Conservation (phyloP, 1,140 invertebrate genomes). For the Bombus waltoni region DNA sequence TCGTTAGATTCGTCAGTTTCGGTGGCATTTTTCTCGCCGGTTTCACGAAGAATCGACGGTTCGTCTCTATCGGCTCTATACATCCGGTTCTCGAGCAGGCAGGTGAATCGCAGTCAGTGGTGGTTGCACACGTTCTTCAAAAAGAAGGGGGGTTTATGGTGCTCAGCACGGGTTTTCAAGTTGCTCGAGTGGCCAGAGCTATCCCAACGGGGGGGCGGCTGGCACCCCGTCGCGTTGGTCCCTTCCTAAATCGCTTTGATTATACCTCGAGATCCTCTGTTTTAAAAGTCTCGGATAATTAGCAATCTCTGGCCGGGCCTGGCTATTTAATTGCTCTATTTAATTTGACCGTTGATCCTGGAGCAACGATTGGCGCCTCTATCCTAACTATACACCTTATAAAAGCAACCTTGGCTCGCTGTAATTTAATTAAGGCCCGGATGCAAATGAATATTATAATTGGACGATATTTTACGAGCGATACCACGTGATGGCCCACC, state of each 20-base stretch:
- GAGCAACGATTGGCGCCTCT: neutral
- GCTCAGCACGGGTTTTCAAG: constrained; percentile 44
- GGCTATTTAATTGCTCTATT: constrained; percentile 58
- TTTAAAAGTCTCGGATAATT: constrained; percentile 70
- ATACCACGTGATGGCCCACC: neutral
- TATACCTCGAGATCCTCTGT: constrained; percentile 60
- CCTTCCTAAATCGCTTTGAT: constrained; percentile 72
- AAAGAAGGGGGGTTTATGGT: neutral
- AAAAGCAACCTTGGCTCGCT: neutral
- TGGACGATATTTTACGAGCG: constrained; percentile 42
- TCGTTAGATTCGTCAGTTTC: constrained; percentile 59
- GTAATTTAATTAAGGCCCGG: constrained; percentile 41
- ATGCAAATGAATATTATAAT: constrained; percentile 47
- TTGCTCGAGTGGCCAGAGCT: constrained; percentile 35
- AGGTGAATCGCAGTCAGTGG: constrained; percentile 69
- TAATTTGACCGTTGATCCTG: constrained; percentile 44
- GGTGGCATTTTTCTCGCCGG: constrained; percentile 51
- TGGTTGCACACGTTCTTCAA: constrained; percentile 36
- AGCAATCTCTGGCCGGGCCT: constrained; percentile 42
- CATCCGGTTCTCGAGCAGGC: constrained; percentile 18
- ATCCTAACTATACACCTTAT: neutral
- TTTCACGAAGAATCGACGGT: constrained; percentile 35
- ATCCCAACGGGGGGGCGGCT: constrained; percentile 59
- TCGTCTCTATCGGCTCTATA: constrained; percentile 17
- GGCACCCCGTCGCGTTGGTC: constrained; percentile 65